Conservation (phyloP, 2,888 invertebrate species). For the Ectemnius continuus region DNA sequence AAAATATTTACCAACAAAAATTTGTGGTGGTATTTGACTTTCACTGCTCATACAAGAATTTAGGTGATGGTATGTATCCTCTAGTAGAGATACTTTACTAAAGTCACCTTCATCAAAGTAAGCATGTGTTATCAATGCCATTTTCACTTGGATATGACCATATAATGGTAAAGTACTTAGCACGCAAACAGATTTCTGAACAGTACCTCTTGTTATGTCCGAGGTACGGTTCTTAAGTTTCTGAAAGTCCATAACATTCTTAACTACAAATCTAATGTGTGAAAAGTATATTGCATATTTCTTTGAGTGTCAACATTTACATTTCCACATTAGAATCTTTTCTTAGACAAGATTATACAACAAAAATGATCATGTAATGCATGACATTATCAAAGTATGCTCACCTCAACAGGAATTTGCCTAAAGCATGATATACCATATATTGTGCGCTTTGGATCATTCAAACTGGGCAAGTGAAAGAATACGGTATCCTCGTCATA, state of each 20-base stretch:
- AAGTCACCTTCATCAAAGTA: constrained; percentile 98
- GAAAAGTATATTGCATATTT: no score
- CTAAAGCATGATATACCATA: constrained; percentile 98
- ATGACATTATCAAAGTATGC: constrained; percentile 20
- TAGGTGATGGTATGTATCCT: constrained; percentile 95
- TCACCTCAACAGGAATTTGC: constrained; percentile 96
- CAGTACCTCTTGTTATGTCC: constrained; percentile 97
- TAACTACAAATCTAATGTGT: no score
- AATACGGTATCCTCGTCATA: constrained; percentile 96
- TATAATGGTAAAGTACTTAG: constrained; percentile 93
- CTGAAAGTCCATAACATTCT: constrained; percentile 78
- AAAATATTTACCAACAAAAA: constrained; percentile 82
- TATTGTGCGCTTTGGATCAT: constrained; percentile 90
- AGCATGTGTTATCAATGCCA: constrained; percentile 96
- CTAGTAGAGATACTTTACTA: constrained; percentile 90
- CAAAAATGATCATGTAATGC: neutral
- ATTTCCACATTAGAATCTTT: no score
- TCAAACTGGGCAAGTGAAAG: constrained; percentile 95
- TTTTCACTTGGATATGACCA: constrained; percentile 96
- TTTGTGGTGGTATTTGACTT: constrained; percentile 82
- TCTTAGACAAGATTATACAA: no score
- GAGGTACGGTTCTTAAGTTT: constrained; percentile 94
- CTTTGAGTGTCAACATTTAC: no score
- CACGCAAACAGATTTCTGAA: constrained; percentile 98
- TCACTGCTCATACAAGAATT: constrained; percentile 87